Percentiles rank a stretch among this genome's conserved stretches.
These are phyloP conservation scores for Dinocampus coccinellae DNA, from an alignment of 2,888 invertebrate species.

Conservation along the genomic window DNA sequence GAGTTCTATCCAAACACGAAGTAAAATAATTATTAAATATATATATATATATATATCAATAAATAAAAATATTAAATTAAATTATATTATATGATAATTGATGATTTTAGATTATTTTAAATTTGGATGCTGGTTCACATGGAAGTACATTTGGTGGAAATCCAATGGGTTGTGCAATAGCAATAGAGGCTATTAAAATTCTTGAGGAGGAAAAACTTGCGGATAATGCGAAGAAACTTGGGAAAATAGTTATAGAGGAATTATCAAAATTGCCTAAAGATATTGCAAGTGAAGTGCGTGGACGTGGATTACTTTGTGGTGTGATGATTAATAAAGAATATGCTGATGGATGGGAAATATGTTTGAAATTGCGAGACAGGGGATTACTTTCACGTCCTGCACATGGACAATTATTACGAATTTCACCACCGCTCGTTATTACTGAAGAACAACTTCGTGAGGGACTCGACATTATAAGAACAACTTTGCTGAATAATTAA, in stretches of 20 bases:
- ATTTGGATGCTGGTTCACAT: constrained; percentile 72
- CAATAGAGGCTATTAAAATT: constrained; percentile 80
- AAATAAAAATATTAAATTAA: neutral
- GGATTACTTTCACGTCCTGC: constrained; percentile 82
- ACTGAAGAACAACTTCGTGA: constrained; percentile 73
- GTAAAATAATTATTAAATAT: constrained; percentile 66
- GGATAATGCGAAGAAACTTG: constrained; percentile 80
- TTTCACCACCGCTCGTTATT: constrained; percentile 80
- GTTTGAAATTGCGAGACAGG: constrained; percentile 74
- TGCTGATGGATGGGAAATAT: constrained; percentile 77
- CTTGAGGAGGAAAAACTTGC: constrained; percentile 82
- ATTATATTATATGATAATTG: neutral
- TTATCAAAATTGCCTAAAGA: constrained; percentile 75
- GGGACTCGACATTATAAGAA: constrained; percentile 73
- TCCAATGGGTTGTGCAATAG: constrained; percentile 82
- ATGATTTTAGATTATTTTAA: constrained; percentile 56
- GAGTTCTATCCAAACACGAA: constrained; percentile 80
- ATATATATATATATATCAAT: neutral
- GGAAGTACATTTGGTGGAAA: constrained; percentile 91
- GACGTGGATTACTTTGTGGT: constrained; percentile 84
- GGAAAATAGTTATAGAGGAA: constrained; percentile 76
- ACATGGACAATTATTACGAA: constrained; percentile 79
- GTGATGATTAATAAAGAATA: constrained; percentile 78
- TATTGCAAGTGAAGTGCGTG: constrained; percentile 77
- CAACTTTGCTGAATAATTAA: constrained; percentile 50